A percentile compares a stretch with the other conserved stretches of the same genome.
phyloP scores from a whole-genome alignment of 2,113 vertebrate species.

The Stomatorhinus ivindoensis region DNA sequence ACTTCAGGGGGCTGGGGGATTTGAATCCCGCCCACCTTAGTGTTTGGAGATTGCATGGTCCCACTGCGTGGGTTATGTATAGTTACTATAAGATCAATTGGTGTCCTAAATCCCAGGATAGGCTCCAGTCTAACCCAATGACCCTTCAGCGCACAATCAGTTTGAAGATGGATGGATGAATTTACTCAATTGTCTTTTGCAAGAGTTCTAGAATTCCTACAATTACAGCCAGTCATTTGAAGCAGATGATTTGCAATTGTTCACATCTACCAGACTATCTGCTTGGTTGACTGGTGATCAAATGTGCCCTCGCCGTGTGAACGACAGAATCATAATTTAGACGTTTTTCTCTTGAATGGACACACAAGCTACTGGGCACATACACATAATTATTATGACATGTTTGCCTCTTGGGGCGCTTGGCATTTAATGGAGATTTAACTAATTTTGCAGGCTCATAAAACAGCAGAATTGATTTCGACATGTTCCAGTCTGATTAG shows the following conservation, averaged over 20 bases:
- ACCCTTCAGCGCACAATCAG: background rate
- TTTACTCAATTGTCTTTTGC: background rate
- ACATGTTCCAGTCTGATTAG: background rate
- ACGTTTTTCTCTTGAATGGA: slow-evolving; percentile 4
- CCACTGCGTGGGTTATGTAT: background rate
- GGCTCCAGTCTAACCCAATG: background rate
- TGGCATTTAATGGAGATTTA: slow-evolving; percentile 3
- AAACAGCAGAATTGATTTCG: background rate
- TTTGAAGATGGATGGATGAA: background rate
- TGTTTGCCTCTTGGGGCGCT: background rate
- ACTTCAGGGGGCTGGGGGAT: background rate
- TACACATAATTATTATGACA: background rate
- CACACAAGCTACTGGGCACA: background rate
- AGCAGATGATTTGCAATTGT: background rate
- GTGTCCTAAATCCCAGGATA: background rate
- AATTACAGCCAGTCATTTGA: background rate
- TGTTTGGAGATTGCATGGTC: background rate
- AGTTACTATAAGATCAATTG: background rate
- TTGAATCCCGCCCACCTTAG: background rate
- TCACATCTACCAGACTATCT: background rate
- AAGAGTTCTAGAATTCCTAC: background rate
- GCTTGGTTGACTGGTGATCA: background rate
- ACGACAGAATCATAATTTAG: background rate
- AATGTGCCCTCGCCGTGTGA: background rate
- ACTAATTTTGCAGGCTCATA: background rate